Conservation (phyloP, 2,888 invertebrate genomes). For the Fragum sueziense region DNA sequence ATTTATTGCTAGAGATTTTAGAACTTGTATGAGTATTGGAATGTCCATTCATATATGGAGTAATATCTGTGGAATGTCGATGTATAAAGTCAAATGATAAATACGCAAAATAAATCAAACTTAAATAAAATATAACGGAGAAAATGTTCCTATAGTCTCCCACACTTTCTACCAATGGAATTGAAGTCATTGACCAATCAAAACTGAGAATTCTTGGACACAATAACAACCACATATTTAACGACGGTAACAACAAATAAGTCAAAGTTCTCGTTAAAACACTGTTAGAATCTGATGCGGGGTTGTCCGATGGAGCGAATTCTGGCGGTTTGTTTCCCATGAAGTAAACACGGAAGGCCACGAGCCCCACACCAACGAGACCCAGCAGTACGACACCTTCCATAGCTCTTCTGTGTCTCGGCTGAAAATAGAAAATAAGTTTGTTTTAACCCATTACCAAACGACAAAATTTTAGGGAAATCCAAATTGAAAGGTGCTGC, state of each 20-base stretch:
- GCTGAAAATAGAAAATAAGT: slow-evolving; percentile 54
- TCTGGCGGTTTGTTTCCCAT: slow-evolving; percentile 88
- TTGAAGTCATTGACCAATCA: slow-evolving; percentile 99
- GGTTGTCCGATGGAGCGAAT: slow-evolving; percentile 97
- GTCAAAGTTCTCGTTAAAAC: slow-evolving; percentile 92
- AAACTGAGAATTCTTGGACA: slow-evolving; percentile 95
- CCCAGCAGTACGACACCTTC: slow-evolving; percentile 84
- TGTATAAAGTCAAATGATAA: slow-evolving; percentile 65
- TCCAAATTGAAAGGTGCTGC: no score
- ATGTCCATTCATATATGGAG: slow-evolving; percentile 69
- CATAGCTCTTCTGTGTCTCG: slow-evolving; percentile 71
- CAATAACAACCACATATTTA: slow-evolving; percentile 93
- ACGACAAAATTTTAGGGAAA: no score
- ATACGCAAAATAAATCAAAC: slow-evolving; percentile 70
- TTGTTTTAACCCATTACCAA: no score
- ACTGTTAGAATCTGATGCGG: slow-evolving; percentile 93
- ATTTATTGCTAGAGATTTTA: slow-evolving; percentile 49
- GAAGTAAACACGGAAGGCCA: slow-evolving; percentile 90
- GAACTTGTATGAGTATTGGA: slow-evolving; percentile 53
- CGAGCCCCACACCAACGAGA: slow-evolving; percentile 87
- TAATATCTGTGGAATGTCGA: slow-evolving; percentile 28
- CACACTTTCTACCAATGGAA: slow-evolving; percentile 91
- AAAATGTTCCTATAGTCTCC: slow-evolving; percentile 91
- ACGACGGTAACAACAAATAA: slow-evolving; percentile 94
- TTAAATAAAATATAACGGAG: slow-evolving; percentile 89